phyloP scores from a whole-genome alignment of 1,140 invertebrate species.

The Oryzaephilus surinamensis region DNA sequence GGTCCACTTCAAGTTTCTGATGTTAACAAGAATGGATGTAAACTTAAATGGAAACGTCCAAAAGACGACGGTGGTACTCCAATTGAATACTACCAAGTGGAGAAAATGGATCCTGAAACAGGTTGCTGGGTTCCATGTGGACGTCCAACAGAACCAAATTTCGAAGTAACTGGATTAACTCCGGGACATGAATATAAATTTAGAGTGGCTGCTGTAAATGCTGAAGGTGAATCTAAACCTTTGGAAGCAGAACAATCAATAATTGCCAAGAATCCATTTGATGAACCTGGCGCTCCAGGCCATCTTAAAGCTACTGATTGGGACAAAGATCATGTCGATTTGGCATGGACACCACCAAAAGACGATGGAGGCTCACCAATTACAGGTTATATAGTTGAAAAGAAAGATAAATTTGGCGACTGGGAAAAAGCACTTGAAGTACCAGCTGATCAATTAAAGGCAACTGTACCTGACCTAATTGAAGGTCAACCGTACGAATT shows the following conservation, averaged over 20 bases:
- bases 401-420: slow-evolving; percentile 87
- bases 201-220: slow-evolving; percentile 90
- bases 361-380: slow-evolving; percentile 80
- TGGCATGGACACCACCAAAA: slow-evolving; percentile 72
- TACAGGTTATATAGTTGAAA: slow-evolving; percentile 79
- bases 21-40: slow-evolving; percentile 86
- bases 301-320: slow-evolving; percentile 88
- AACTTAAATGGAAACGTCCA: slow-evolving; percentile 89
- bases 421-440: slow-evolving; percentile 86
- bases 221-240: slow-evolving; percentile 92
- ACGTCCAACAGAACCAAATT: slow-evolving; percentile 64
- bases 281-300: slow-evolving; percentile 87
- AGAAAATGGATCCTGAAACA: slow-evolving; percentile 87
- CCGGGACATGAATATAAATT: slow-evolving; percentile 91
- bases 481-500: slow-evolving; percentile 88
- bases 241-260: slow-evolving; percentile 78
- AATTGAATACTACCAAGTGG: slow-evolving; percentile 88
- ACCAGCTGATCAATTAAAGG: slow-evolving; percentile 67
- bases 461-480: slow-evolving; percentile 77
- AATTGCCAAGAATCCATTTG: slow-evolving; percentile 92
- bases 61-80: slow-evolving; percentile 78
- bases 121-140: slow-evolving; percentile 91
- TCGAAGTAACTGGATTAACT: slow-evolving; percentile 76
- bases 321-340: slow-evolving; percentile 90
- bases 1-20: slow-evolving; percentile 84